phyloP scores from a whole-genome alignment of 2,888 invertebrate genomes.

The Galerucella nymphaeae region DNA sequence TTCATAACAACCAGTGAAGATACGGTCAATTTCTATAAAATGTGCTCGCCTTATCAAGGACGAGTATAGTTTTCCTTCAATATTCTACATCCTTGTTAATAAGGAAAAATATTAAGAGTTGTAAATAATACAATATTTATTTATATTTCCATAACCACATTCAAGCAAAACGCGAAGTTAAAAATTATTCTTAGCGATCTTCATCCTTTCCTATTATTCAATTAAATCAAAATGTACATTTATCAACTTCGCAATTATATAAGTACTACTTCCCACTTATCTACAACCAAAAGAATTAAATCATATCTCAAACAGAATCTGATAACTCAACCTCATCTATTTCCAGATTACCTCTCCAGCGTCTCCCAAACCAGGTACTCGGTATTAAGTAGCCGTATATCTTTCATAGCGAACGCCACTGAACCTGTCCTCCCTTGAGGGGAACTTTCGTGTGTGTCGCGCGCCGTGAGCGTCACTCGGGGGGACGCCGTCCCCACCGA shows the following conservation, averaged over 20 bases:
- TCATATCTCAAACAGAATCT: not conserved
- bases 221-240: too few species aligned
- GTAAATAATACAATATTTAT: too few species aligned
- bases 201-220: too few species aligned
- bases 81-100: too few species aligned
- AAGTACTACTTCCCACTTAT: not conserved
- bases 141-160: too few species aligned
- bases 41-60: too few species aligned
- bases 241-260: too few species aligned
- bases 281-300: not conserved
- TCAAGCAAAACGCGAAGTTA: too few species aligned
- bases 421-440: constrained; percentile 34
- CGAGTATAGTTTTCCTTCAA: too few species aligned
- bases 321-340: not conserved
- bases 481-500: constrained; percentile 49
- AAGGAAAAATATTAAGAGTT: too few species aligned
- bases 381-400: not conserved
- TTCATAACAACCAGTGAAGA: constrained; percentile 38
- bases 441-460: constrained; percentile 40
- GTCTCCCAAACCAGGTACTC: constrained; percentile 2
- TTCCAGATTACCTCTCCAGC: not conserved
- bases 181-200: too few species aligned
- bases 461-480: constrained; percentile 45
- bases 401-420: constrained; percentile 30
- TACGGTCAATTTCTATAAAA: too few species aligned